A percentile compares a stretch with the other conserved stretches of the same genome.
phyloP scores from a whole-genome alignment of 2,888 invertebrate species.

The Meteorus colon region DNA sequence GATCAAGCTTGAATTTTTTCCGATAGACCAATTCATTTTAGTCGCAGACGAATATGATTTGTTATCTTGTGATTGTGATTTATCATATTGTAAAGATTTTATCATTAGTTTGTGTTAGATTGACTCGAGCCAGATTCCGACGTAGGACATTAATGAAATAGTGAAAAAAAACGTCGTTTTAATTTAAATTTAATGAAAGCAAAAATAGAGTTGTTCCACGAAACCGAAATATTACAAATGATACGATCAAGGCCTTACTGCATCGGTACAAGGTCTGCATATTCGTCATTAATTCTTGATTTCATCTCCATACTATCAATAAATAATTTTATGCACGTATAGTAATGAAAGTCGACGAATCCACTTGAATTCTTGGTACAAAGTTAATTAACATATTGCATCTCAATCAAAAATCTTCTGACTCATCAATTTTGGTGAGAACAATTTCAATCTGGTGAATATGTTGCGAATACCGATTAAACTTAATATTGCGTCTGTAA shows the following conservation, averaged over 20 bases:
- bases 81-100: not conserved
- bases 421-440: not conserved
- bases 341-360: not conserved
- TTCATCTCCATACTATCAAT: constrained; percentile 9
- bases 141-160: too few species aligned
- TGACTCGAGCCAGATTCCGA: too few species aligned
- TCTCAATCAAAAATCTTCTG: too few species aligned
- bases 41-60: too few species aligned
- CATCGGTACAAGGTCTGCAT: constrained; percentile 19
- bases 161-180: not conserved
- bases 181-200: not conserved
- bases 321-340: not conserved
- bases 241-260: constrained; percentile 18
- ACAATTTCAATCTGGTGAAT: not conserved
- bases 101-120: not conserved
- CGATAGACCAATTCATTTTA: too few species aligned
- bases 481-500: not conserved
- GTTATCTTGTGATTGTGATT: too few species aligned
- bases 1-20: too few species aligned
- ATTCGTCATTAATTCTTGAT: constrained; percentile 25
- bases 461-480: not conserved
- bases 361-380: not conserved
- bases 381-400: not conserved
- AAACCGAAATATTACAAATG: not conserved
- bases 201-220: not conserved